Percentiles rank a stretch among this genome's conserved stretches.
phyloP scores from a whole-genome alignment of 2,888 invertebrate genomes.

The Choristoneura rosaceana region DNA sequence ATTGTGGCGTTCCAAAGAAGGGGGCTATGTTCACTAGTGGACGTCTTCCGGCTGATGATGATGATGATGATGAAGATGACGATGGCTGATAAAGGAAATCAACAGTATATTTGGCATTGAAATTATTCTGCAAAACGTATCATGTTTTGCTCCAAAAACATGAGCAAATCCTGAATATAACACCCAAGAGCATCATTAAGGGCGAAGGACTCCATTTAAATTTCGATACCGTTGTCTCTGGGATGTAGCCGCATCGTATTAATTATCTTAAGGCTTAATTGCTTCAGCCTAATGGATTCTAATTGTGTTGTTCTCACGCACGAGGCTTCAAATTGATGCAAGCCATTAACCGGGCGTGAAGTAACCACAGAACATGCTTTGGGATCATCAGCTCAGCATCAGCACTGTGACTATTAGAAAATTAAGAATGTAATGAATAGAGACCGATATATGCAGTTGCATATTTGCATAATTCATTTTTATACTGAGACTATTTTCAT shows the following conservation, averaged over 20 bases:
- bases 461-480: no score
- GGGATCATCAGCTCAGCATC: not conserved
- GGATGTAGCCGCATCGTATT: constrained; percentile 15
- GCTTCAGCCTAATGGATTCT: constrained; percentile 36
- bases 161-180: not conserved
- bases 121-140: not conserved
- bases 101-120: no score
- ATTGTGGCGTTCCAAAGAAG: no score
- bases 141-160: not conserved
- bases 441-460: no score
- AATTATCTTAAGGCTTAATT: constrained; percentile 37
- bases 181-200: constrained; percentile 9
- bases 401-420: no score
- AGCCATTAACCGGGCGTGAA: constrained; percentile 22
- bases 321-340: constrained; percentile 38
- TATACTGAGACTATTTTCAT: no score
- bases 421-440: no score
- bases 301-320: constrained; percentile 39
- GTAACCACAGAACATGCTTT: not conserved
- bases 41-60: no score
- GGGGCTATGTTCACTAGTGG: no score
- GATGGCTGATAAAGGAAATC: no score
- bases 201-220: constrained; percentile 4
- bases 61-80: no score
- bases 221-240: constrained; percentile 20